A percentile compares a stretch with the other conserved stretches of the same genome.
These are phyloP conservation scores for Tachycineta bicolor DNA, from an alignment of 2,113 vertebrate genomes.

Conservation along the genomic window DNA sequence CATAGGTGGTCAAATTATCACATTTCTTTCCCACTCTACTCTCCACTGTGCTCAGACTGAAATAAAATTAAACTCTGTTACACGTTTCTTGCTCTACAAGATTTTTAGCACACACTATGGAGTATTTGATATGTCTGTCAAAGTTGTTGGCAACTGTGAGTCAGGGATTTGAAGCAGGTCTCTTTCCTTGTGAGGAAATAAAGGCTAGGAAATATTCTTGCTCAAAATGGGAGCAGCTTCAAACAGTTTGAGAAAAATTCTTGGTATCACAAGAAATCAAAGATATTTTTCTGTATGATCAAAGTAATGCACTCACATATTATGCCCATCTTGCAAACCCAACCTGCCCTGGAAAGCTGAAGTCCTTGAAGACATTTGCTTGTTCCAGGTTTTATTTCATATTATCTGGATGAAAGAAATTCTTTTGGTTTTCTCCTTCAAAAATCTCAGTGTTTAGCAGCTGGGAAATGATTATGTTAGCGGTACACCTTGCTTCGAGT, in stretches of 20 bases:
- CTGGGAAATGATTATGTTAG: background rate
- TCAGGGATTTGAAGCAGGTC: background rate
- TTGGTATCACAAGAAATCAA: background rate
- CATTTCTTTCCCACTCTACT: background rate
- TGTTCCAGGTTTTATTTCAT: background rate
- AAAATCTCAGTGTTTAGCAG: background rate
- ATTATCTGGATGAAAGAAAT: background rate
- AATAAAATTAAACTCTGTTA: conserved; percentile 11
- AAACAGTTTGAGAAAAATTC: background rate
- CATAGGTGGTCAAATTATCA: background rate
- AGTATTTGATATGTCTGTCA: background rate
- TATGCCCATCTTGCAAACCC: background rate
- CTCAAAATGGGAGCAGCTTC: background rate
- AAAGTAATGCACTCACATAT: background rate
- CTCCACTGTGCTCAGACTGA: background rate
- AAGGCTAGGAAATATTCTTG: background rate
- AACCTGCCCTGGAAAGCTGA: rapidly evolving
- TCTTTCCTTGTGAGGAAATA: background rate
- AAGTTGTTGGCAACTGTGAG: background rate
- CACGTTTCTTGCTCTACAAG: background rate
- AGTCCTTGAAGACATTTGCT: background rate
- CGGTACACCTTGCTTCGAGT: background rate
- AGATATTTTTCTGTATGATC: background rate
- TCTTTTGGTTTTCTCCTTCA: background rate
- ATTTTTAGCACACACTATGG: background rate